Evolutionary conservation across 2,888 invertebrate genomes (phyloP).

Genomic region (Drosophila suboccidentalis): DNA sequence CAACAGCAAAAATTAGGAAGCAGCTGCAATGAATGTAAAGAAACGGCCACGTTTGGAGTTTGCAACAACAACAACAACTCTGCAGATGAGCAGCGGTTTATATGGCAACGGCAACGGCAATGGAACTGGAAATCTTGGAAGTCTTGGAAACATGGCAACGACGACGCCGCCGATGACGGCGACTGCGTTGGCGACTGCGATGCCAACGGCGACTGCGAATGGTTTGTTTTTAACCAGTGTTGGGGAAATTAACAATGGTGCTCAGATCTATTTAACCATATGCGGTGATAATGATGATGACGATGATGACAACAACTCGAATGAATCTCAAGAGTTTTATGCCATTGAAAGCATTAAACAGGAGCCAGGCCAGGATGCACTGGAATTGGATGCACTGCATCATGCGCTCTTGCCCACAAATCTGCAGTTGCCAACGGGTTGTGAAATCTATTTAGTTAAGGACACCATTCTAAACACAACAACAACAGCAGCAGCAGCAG

Average conservation of each 20-base stretch:
- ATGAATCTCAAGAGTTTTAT: conserved; percentile 80
- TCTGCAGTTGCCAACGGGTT: conserved; percentile 80
- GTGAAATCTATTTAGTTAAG: conserved; percentile 83
- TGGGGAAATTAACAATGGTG: conserved; percentile 48
- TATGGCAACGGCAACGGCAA: conserved; percentile 4
- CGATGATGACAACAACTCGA: conserved; percentile 64
- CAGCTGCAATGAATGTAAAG: conserved; percentile 65
- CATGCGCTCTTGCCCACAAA: conserved; percentile 71
- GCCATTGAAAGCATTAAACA: conserved; percentile 78
- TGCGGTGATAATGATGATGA: conserved; percentile 76
- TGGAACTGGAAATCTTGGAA: too few species aligned
- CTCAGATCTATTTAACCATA: conserved; percentile 76
- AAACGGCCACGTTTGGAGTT: conserved; percentile 74
- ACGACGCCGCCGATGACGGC: too few species aligned
- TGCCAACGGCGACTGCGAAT: background rate
- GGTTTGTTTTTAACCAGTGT: conserved; percentile 14
- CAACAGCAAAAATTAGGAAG: conserved; percentile 12
- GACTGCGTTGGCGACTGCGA: too few species aligned
- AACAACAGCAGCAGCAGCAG: conserved; percentile 6
- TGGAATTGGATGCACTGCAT: conserved; percentile 65
- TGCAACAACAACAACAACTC: conserved; percentile 45
- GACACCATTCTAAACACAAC: conserved; percentile 46
- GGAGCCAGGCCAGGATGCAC: conserved; percentile 55
- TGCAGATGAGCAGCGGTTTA: conserved; percentile 15
- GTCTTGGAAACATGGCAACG: background rate